These are phyloP conservation scores for Syngnathoides biaculeatus DNA, from an alignment of 2,113 vertebrate genomes.

Conservation along the genomic window DNA sequence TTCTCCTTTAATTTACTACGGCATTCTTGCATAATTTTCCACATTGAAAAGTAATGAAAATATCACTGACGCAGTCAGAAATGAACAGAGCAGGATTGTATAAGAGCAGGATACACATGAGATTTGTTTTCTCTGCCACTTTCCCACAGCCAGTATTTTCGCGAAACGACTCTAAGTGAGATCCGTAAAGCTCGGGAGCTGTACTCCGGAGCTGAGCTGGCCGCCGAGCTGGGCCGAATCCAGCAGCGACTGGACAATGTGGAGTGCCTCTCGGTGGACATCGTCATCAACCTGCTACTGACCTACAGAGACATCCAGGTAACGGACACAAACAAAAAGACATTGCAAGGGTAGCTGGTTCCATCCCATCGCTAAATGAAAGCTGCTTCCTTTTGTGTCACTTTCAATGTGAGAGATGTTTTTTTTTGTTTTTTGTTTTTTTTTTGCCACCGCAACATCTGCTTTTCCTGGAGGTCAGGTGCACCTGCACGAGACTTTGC, in stretches of 20 bases:
- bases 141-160: slow-evolving; percentile 86
- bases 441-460: too few relatives aligned
- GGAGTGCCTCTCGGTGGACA: slow-evolving; percentile 93
- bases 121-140: background rate
- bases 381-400: too few relatives aligned
- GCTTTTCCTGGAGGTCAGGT: too few relatives aligned
- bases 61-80: background rate
- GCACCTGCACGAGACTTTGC: background rate
- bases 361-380: too few relatives aligned
- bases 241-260: slow-evolving; percentile 92
- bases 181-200: slow-evolving; percentile 92
- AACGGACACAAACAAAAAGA: background rate
- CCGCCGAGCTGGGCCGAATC: slow-evolving; percentile 87
- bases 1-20: background rate
- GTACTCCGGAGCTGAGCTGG: slow-evolving; percentile 86
- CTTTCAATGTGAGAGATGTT: too few relatives aligned
- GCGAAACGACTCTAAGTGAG: slow-evolving; percentile 90
- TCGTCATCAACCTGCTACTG: slow-evolving; percentile 93
- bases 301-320: slow-evolving; percentile 98
- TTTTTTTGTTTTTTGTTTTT: too few relatives aligned
- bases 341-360: too few relatives aligned
- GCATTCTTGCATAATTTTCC: background rate
- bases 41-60: background rate
- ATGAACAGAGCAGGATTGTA: too few relatives aligned
- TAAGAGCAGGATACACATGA: background rate